Percentiles rank a stretch among this genome's conserved stretches.
These are phyloP conservation scores for Indri indri DNA, from an alignment of 2,113 vertebrate genomes.

Conservation along the genomic window DNA sequence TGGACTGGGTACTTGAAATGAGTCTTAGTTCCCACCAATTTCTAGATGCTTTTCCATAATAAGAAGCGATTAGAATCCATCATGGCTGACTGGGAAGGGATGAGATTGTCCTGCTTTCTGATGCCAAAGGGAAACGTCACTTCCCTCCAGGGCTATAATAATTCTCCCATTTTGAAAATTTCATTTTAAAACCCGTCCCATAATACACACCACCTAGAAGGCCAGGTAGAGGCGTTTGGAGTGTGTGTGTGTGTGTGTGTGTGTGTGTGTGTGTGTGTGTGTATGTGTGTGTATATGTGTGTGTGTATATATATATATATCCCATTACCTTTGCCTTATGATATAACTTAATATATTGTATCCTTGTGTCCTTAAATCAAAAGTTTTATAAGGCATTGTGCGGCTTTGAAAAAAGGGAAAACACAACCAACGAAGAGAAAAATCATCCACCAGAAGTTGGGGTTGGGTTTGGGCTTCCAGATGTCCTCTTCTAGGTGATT, in stretches of 20 bases:
- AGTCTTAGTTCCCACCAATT: accelerated
- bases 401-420: neutral
- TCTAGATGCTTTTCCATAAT: neutral
- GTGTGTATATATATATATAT: neutral
- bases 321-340: neutral
- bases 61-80: neutral
- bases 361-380: neutral
- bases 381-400: accelerated
- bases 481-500: neutral
- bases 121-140: accelerated
- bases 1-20: neutral
- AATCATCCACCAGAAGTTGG: neutral
- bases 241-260: neutral
- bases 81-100: accelerated
- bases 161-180: neutral
- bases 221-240: neutral
- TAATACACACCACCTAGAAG: neutral
- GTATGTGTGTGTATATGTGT: no score
- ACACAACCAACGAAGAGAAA: accelerated
- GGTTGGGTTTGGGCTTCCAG: neutral
- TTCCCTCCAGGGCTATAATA: neutral
- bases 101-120: neutral
- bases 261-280: neutral
- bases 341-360: neutral
- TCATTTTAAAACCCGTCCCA: neutral